Evolutionary conservation across 2,797 vertebrate genomes (phyloP).

Genomic region (Podarcis siculus): DNA sequence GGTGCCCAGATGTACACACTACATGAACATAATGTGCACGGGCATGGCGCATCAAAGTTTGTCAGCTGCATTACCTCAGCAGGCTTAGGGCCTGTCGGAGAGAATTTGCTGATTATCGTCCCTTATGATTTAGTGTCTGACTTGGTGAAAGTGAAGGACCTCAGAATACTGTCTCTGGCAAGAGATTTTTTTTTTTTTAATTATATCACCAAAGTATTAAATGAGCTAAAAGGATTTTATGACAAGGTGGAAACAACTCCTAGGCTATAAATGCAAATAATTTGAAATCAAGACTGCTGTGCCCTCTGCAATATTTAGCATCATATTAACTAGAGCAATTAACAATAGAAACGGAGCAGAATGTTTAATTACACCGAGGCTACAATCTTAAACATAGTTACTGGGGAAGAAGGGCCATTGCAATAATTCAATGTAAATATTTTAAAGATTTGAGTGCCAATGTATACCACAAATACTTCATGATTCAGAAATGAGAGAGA

Average conservation of each 20-base stretch:
- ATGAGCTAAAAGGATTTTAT: constrained; percentile 66
- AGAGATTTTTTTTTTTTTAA: constrained; percentile 73
- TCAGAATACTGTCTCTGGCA: constrained; percentile 78
- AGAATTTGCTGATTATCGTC: constrained; percentile 87
- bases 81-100: constrained; percentile 85
- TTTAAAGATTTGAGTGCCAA: background rate
- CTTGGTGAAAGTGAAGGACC: constrained; percentile 82
- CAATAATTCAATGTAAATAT: background rate
- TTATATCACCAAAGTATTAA: constrained; percentile 76
- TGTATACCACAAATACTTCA: constrained; percentile 56
- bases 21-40: constrained; percentile 86
- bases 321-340: constrained; percentile 76
- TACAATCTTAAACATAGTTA: background rate
- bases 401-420: background rate
- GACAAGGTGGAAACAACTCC: constrained; percentile 64
- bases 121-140: constrained; percentile 84
- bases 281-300: constrained; percentile 63
- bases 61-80: constrained; percentile 87
- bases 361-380: constrained; percentile 67
- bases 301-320: constrained; percentile 68
- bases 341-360: constrained; percentile 74
- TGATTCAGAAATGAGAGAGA: constrained; percentile 57
- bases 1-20: constrained; percentile 90
- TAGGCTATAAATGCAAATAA: constrained; percentile 52
- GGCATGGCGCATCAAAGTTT: constrained; percentile 87